Percentiles rank a stretch among this genome's conserved stretches.
Conservation (phyloP, 2,888 invertebrate genomes). For the Patella ulyssiponensis region DNA sequence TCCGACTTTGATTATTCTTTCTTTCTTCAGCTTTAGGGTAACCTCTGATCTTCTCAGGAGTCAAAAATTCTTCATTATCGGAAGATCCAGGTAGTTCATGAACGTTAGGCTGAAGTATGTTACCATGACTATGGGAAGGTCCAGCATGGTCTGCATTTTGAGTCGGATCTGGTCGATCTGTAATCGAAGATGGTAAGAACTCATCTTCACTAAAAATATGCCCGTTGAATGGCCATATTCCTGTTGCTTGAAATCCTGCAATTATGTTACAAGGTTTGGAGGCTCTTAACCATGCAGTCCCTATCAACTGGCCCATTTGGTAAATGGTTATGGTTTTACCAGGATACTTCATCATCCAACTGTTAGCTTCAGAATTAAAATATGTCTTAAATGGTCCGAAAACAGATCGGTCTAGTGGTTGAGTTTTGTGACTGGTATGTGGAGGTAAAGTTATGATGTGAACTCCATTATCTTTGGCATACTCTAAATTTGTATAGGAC, state of each 20-base stretch:
- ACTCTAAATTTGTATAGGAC: too few species aligned
- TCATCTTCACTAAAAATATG: slow-evolving; percentile 19
- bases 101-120: too few species aligned
- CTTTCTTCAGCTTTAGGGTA: not conserved
- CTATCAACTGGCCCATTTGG: slow-evolving; percentile 19
- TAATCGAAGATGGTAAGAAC: slow-evolving; percentile 20
- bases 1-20: not conserved
- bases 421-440: slow-evolving; percentile 27
- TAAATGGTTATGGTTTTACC: slow-evolving; percentile 26
- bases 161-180: slow-evolving; percentile 16
- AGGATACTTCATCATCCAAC: slow-evolving; percentile 27
- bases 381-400: slow-evolving; percentile 28
- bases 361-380: slow-evolving; percentile 21
- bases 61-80: not conserved
- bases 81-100: not conserved
- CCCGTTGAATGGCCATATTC: slow-evolving; percentile 25
- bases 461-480: slow-evolving; percentile 22
- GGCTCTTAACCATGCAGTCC: slow-evolving; percentile 23
- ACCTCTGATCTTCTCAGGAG: not conserved
- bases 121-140: too few species aligned
- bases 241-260: slow-evolving; percentile 13
- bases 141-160: not conserved
- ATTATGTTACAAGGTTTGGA: slow-evolving; percentile 18
- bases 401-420: slow-evolving; percentile 26
- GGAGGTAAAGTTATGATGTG: slow-evolving; percentile 28